Percentiles rank a stretch among this genome's conserved stretches.
These are phyloP conservation scores for Philopotamus ludificatus DNA, from an alignment of 1,140 invertebrate genomes.

Conservation along the genomic window DNA sequence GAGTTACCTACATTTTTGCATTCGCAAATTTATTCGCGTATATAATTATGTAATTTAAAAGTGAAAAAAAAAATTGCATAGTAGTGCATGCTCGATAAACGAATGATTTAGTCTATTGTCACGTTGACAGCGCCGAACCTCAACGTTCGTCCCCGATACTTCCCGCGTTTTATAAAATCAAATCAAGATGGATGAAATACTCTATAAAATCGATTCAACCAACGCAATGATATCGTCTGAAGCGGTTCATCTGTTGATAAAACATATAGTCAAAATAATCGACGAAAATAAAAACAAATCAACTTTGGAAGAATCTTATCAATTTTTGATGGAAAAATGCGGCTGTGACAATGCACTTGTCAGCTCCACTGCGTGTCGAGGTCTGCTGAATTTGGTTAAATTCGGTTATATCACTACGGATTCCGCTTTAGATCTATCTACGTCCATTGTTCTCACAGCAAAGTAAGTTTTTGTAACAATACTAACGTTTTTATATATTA, in stretches of 20 bases:
- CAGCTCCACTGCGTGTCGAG: constrained; percentile 1
- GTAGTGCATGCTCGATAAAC: too few species aligned
- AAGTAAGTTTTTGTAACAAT: constrained; percentile 4
- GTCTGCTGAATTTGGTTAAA: constrained; percentile 1
- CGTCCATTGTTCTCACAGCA: background rate
- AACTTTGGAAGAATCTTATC: background rate
- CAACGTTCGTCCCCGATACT: too few species aligned
- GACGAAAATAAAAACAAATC: background rate
- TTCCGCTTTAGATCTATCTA: background rate
- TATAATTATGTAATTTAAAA: too few species aligned
- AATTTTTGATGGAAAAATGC: background rate
- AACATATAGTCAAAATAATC: background rate
- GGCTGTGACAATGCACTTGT: background rate
- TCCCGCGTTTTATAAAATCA: too few species aligned
- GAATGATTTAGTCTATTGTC: too few species aligned
- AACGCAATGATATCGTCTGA: constrained; percentile 10
- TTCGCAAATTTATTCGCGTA: too few species aligned
- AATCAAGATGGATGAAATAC: constrained; percentile 19
- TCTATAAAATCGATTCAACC: constrained; percentile 13
- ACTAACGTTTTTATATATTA: background rate
- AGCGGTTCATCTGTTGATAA: constrained; percentile 10
- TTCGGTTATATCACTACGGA: background rate
- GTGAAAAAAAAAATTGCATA: too few species aligned
- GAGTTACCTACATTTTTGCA: too few species aligned
- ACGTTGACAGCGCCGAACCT: too few species aligned